Base-by-base conservation (phyloP, 2,888 invertebrate genomes). In the Linnaemya tessellans region DNA sequence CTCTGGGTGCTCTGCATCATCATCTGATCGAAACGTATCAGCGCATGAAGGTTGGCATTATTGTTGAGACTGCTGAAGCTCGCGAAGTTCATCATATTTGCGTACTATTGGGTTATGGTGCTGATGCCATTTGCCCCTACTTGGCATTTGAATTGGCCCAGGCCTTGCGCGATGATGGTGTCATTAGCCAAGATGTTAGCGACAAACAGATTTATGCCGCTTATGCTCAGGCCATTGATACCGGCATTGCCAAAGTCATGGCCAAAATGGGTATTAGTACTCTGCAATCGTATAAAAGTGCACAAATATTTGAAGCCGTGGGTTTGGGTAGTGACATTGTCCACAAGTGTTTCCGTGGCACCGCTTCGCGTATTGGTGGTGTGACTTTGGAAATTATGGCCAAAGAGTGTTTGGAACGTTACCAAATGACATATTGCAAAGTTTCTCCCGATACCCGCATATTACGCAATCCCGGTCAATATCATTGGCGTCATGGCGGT, bases 221-320 rank as follows among this genome's bases (percentile, higher is more conserved):
- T 88, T 99, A 98, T 93, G 95, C 97, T 56, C 96, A 96, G 87
- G 98, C 99, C 54, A 96, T 97, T 91, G 98, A 98, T 89, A 95
- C 97, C 0, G 98, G 98, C 68, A 96, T 97, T 88, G 95, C 96
- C 68, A 98, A 98, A 93, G 97, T 95, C 0, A 99, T 99, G 99
- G 99, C 99, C 7, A 99, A 99, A 93, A 99, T 99, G 99, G 99
- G 99, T 80, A 99, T 99, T 90, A 98, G 98, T 80, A 99, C 99
- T 0, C 93, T 99, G 54, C 99, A 99, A 92, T 99, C 98, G 0
- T 99, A 99, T 93, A 99, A 99, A 93, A 97, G 98, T 87, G 99
- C 99, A 0, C 99, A 99, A 93, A 99, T 99, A 89, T 99, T 99
- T 91, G 99, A 99, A 93, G 99, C 99, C 0, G 98, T 99, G 11